Conservation (phyloP, 2,797 vertebrate species). For the Lagocephalus sceleratus region DNA sequence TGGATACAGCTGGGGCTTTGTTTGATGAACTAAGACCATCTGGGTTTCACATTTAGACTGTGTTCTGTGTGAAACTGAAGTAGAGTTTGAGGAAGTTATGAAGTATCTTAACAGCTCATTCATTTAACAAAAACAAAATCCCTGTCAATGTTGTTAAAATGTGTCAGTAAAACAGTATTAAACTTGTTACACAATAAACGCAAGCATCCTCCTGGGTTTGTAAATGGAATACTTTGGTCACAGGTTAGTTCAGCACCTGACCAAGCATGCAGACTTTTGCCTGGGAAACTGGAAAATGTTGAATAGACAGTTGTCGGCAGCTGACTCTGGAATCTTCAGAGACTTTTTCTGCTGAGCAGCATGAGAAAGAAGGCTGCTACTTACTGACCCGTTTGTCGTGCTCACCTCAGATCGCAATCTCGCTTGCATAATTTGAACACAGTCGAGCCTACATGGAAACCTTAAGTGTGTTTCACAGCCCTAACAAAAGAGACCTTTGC, state of each 20-base stretch:
- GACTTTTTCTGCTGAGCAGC: constrained; percentile 64
- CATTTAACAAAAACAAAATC: background rate
- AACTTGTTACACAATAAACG: too few relatives aligned
- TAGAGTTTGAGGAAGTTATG: constrained; percentile 50
- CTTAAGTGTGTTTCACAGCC: constrained; percentile 31
- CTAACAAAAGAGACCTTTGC: constrained; percentile 44
- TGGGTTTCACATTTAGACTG: constrained; percentile 59
- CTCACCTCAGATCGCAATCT: constrained; percentile 48
- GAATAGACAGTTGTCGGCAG: constrained; percentile 47
- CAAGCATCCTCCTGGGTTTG: constrained; percentile 8
- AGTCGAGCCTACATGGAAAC: constrained; percentile 16
- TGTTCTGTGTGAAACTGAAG: constrained; percentile 20
- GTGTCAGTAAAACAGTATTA: background rate
- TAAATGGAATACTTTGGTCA: constrained; percentile 9
- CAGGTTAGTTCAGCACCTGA: background rate
- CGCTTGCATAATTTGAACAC: constrained; percentile 15
- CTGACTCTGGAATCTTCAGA: constrained; percentile 37
- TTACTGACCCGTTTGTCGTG: constrained; percentile 19
- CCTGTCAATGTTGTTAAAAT: background rate
- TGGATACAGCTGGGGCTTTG: constrained; percentile 57
- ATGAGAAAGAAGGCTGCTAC: constrained; percentile 46
- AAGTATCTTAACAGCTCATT: constrained; percentile 15
- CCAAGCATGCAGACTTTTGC: background rate
- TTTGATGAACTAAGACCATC: constrained; percentile 51
- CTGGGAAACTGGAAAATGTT: constrained; percentile 40